A percentile compares a stretch with the other conserved stretches of the same genome.
These are phyloP conservation scores for Sebastes paucispinis DNA, from an alignment of 2,797 vertebrate genomes.

Conservation along the genomic window DNA sequence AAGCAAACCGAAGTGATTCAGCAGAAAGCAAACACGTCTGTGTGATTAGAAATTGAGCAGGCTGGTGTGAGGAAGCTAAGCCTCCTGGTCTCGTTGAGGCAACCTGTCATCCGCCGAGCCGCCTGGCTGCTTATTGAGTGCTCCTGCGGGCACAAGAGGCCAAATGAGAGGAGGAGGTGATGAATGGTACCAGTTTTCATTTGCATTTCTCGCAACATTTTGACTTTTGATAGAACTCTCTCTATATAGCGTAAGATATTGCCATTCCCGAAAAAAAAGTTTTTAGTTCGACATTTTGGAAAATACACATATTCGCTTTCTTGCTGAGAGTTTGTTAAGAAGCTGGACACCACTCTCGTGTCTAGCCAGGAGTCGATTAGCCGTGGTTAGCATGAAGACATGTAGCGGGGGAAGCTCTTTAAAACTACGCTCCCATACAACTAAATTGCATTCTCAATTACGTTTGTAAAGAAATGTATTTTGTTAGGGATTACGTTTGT, in stretches of 20 bases:
- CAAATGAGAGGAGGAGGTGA: not conserved
- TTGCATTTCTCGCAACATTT: not conserved
- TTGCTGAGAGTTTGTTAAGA: too few relatives aligned
- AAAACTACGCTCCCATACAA: too few relatives aligned
- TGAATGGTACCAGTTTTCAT: not conserved
- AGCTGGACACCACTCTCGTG: not conserved
- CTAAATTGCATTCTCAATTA: too few relatives aligned
- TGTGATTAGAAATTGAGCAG: not conserved
- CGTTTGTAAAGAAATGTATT: too few relatives aligned
- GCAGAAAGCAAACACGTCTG: constrained; percentile 1
- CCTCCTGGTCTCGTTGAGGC: constrained; percentile 23
- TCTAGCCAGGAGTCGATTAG: not conserved
- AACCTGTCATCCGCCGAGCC: constrained; percentile 33
- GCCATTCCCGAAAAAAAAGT: not conserved
- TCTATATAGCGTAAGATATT: not conserved
- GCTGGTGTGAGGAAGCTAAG: constrained; percentile 5
- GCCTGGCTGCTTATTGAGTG: constrained; percentile 26
- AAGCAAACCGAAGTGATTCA: constrained; percentile 17
- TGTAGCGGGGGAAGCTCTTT: too few relatives aligned
- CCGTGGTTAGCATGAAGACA: not conserved
- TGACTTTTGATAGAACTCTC: not conserved
- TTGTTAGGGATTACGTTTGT: too few relatives aligned
- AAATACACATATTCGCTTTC: not conserved
- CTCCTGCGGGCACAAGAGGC: constrained; percentile 16
- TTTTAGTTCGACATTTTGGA: not conserved